Percentiles rank a stretch among this genome's conserved stretches.
These are phyloP conservation scores for Pseudonaja textilis DNA, from an alignment of 2,113 vertebrate genomes.

Conservation along the genomic window DNA sequence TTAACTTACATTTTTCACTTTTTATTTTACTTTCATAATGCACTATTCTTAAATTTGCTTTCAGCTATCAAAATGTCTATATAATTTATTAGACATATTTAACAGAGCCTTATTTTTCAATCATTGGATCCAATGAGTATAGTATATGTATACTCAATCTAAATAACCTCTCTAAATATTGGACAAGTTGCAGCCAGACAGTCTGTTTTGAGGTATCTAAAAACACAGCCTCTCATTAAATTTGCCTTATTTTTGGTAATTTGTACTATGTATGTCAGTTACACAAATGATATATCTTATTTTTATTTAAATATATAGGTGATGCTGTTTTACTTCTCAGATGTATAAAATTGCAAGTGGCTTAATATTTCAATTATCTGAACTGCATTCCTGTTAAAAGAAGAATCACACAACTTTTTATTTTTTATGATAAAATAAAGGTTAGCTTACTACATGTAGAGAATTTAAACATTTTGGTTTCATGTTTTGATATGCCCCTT, in stretches of 20 bases:
- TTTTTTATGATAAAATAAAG: no score
- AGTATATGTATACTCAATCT: not conserved
- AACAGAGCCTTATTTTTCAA: not conserved
- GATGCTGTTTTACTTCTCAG: not conserved
- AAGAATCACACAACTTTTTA: not conserved
- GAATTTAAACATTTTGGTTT: not conserved
- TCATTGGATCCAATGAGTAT: not conserved
- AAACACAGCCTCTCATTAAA: not conserved
- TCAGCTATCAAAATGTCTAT: not conserved
- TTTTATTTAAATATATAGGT: not conserved
- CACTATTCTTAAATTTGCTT: not conserved
- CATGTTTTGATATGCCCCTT: not conserved
- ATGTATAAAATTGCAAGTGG: not conserved
- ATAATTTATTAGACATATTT: not conserved
- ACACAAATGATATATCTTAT: not conserved
- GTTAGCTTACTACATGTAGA: not conserved
- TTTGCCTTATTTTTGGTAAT: not conserved
- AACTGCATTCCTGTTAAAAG: not conserved
- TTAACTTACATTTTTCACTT: not conserved
- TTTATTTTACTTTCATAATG: not conserved
- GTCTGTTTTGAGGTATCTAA: not conserved
- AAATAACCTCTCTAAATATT: not conserved
- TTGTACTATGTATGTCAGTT: not conserved
- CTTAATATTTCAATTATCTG: not conserved
- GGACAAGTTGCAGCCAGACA: not conserved